Conservation (phyloP, 2,797 vertebrate species). For the Aeoliscus strigatus region DNA sequence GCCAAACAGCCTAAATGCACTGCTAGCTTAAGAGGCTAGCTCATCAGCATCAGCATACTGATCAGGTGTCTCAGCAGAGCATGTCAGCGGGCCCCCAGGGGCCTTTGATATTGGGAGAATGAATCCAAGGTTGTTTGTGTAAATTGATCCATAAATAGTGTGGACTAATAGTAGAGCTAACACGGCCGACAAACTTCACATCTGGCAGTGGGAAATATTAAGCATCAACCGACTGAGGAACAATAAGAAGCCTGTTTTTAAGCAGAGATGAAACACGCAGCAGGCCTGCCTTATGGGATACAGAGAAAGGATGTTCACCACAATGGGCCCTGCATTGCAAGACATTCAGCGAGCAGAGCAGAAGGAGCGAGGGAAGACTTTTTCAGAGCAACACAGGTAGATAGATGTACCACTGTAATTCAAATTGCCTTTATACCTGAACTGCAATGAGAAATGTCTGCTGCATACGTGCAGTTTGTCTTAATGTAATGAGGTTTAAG, state of each 20-base stretch:
- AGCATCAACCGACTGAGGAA: constrained; percentile 47
- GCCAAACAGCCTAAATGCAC: constrained; percentile 52
- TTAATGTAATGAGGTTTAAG: constrained; percentile 3
- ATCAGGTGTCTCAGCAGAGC: constrained; percentile 47
- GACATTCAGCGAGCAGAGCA: constrained; percentile 62
- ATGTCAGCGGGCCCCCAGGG: constrained; percentile 6
- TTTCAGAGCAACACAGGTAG: constrained; percentile 55
- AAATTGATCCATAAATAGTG: constrained; percentile 33
- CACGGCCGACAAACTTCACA: constrained; percentile 11
- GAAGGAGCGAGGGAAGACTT: constrained; percentile 49
- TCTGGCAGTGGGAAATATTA: constrained; percentile 9
- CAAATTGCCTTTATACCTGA: constrained; percentile 67
- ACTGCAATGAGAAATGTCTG: constrained; percentile 22
- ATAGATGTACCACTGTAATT: constrained; percentile 64
- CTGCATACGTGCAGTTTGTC: constrained; percentile 12
- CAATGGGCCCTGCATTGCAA: constrained; percentile 67
- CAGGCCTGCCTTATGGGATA: constrained; percentile 63
- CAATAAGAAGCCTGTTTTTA: constrained; percentile 38
- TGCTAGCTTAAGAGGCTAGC: constrained; percentile 49
- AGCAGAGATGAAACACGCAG: constrained; percentile 61
- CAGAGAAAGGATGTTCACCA: constrained; percentile 70
- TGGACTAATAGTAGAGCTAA: constrained; percentile 18
- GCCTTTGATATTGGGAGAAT: constrained; percentile 49
- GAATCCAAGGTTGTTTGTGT: constrained; percentile 37
- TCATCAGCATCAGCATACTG: constrained; percentile 58